phyloP scores from a whole-genome alignment of 2,888 invertebrate species.

The Mellilla xanthometata region DNA sequence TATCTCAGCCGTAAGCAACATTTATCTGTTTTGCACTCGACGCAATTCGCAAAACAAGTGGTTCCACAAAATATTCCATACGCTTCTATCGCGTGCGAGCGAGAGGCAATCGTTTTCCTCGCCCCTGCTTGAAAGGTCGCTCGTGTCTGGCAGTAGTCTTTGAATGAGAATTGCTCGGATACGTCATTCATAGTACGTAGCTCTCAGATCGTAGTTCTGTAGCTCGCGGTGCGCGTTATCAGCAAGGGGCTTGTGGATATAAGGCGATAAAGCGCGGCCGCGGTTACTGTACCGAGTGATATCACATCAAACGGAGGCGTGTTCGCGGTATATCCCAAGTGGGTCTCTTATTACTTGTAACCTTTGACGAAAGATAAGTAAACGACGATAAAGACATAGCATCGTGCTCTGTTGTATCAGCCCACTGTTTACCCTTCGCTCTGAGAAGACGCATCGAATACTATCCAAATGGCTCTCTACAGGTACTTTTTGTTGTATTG shows the following conservation, averaged over 20 bases:
- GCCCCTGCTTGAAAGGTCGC: constrained; percentile 56
- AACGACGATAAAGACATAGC: constrained; percentile 36
- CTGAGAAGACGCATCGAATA: constrained; percentile 42
- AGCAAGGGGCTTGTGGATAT: constrained; percentile 63
- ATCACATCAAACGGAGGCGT: constrained; percentile 72
- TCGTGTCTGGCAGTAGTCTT: constrained; percentile 68
- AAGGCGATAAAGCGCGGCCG: constrained; percentile 65
- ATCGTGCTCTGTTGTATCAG: constrained; percentile 36
- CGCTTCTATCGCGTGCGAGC: constrained; percentile 70
- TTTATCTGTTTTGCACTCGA: constrained; percentile 67
- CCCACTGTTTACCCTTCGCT: constrained; percentile 43
- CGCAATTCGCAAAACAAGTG: constrained; percentile 79
- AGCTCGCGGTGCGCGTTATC: constrained; percentile 74
- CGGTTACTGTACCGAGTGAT: constrained; percentile 68
- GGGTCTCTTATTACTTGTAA: constrained; percentile 48
- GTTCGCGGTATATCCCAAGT: constrained; percentile 55
- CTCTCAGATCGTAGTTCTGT: constrained; percentile 77
- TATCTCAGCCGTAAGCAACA: constrained; percentile 33
- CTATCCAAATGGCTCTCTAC: constrained; percentile 66
- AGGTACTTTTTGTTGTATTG: constrained; percentile 51
- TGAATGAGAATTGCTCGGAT: constrained; percentile 56
- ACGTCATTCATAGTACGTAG: constrained; percentile 83
- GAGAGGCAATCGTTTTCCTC: constrained; percentile 59
- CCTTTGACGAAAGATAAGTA: constrained; percentile 46
- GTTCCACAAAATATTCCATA: constrained; percentile 79